Evolutionary conservation across 2,888 invertebrate genomes (phyloP), one percentile per base, ranked within the genome.

Genomic region (Eremobia ochroleuca): DNA sequence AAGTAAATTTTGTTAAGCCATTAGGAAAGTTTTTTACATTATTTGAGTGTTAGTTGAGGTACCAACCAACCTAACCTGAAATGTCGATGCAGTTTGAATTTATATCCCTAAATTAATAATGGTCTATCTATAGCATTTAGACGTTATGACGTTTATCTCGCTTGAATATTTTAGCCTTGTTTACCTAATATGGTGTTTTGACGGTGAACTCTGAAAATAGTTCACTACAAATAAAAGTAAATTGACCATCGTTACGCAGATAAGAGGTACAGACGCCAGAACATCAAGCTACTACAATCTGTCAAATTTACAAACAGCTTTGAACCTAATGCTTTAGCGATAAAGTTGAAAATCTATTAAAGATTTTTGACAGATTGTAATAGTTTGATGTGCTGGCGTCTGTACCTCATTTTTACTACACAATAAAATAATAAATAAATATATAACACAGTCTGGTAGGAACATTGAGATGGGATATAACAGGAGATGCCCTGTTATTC

Each of bases 201-300:
- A 73, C 21, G 55, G 34, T 6, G 1, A 55, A 28, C 34, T 37
- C 34, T 37, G 11, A 59, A 76, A 76, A 81, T 81, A 81, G 49
- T 58, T 13, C n/a, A 64, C 34, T 49, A 49, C 49, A 46, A 80
- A 70, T 34, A 76, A 40, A 59, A 61, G 28, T 31, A 46, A 67
- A 52, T 62, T 52, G 59, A 43, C 66, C 70, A 61, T n/a, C 25
- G 25, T 62, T 73, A 82, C 82, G 78, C 67, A 67, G 28, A 59
- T 77, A 37, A 37, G 62, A 67, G 28, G 31, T 21, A 55, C n/a
- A n/a, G n/a, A n/a, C n/a, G n/a, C n/a, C n/a, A n/a, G n/a, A n/a
- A n/a, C n/a, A n/a, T n/a, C n/a, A n/a, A n/a, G n/a, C n/a, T n/a
- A n/a, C n/a, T n/a, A n/a, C n/a, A n/a, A n/a, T n/a, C n/a, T n/a